Conservation (phyloP, 1,140 invertebrate species). For the Ceratoteleas bidentatus region DNA sequence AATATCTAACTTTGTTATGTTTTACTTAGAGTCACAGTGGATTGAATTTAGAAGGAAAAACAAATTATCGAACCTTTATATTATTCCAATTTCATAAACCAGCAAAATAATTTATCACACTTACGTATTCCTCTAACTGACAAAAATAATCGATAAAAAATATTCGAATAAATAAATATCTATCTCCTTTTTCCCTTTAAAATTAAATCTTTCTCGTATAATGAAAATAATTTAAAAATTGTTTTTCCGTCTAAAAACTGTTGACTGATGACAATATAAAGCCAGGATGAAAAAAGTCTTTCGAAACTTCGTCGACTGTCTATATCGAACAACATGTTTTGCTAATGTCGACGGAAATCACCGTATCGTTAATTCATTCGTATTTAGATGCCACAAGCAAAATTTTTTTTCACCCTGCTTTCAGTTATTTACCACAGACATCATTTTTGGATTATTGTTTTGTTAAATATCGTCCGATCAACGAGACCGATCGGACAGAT, state of each 20-base stretch:
- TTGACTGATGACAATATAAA: neutral
- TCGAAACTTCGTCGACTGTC: neutral
- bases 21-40: neutral
- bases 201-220: too few relatives aligned
- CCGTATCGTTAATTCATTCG: too few relatives aligned
- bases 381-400: too few relatives aligned
- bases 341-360: neutral
- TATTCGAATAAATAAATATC: too few relatives aligned
- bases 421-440: slow-evolving; percentile 28
- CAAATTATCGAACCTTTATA: too few relatives aligned
- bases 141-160: neutral
- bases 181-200: too few relatives aligned
- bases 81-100: too few relatives aligned
- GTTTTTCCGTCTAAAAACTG: neutral
- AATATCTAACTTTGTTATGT: slow-evolving; percentile 39
- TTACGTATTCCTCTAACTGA: too few relatives aligned
- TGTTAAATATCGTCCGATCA: slow-evolving; percentile 1
- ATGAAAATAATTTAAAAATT: too few relatives aligned
- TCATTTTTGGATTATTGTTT: slow-evolving; percentile 41
- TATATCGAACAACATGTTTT: neutral
- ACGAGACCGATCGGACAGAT: slow-evolving; percentile 11
- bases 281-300: slow-evolving; percentile 1
- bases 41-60: neutral
- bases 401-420: slow-evolving; percentile 10
- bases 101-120: too few relatives aligned